Percentiles rank a stretch among this genome's conserved stretches.
These are phyloP conservation scores for Acanthis flammea DNA, from an alignment of 2,797 vertebrate genomes.

Conservation along the genomic window DNA sequence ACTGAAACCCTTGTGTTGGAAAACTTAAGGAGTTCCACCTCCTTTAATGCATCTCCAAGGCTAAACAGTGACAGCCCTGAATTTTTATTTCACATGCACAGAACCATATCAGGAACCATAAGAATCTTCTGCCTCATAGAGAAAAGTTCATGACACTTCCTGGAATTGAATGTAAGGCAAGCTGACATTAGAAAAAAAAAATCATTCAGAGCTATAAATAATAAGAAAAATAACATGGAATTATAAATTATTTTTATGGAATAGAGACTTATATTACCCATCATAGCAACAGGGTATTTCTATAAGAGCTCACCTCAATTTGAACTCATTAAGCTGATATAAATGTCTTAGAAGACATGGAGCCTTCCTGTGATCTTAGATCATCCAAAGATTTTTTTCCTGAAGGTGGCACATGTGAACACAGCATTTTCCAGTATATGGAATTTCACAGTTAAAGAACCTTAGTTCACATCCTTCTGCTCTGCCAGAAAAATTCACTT, in stretches of 20 bases:
- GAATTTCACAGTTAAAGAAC: neutral
- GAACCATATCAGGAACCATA: neutral
- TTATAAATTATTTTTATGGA: neutral
- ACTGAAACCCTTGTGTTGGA: neutral
- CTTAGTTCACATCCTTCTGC: neutral
- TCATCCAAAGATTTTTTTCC: neutral
- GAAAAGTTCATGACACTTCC: neutral
- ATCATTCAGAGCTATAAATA: neutral
- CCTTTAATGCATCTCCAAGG: neutral
- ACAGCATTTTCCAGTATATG: neutral
- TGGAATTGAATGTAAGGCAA: neutral
- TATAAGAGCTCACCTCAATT: neutral
- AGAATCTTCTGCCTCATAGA: neutral
- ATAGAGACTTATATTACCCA: fast-evolving
- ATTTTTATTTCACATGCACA: neutral
- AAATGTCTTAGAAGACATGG: neutral
- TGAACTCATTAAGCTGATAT: neutral
- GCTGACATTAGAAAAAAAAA: too few species aligned
- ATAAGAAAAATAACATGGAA: neutral
- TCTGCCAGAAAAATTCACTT: neutral
- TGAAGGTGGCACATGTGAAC: neutral
- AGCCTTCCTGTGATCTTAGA: neutral
- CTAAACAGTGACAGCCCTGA: neutral
- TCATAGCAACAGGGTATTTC: neutral
- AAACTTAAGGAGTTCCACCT: neutral